These are phyloP conservation scores for Megaustenia siamemsis DNA, from an alignment of 2,888 invertebrate species.

Conservation along the genomic window DNA sequence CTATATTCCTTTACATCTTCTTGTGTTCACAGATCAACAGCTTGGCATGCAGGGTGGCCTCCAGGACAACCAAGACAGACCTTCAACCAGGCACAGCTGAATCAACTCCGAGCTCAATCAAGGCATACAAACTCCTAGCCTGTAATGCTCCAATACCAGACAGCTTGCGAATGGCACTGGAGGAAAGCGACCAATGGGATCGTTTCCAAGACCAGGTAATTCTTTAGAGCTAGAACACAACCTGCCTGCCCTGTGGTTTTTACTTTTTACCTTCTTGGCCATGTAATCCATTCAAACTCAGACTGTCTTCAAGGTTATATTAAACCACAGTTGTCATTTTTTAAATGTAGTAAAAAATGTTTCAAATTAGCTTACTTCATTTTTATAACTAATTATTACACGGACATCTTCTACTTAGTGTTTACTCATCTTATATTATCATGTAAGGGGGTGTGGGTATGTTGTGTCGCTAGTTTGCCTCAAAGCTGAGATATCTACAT, in stretches of 20 bases:
- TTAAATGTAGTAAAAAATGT: no score
- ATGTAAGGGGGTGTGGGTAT: no score
- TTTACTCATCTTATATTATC: no score
- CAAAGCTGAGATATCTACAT: no score
- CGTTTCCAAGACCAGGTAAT: slow-evolving; percentile 69
- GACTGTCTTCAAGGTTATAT: no score
- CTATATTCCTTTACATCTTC: neutral
- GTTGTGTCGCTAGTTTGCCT: no score
- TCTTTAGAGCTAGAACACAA: no score
- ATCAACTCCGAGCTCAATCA: slow-evolving; percentile 95
- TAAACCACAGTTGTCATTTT: no score
- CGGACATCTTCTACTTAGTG: no score
- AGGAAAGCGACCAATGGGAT: slow-evolving; percentile 82
- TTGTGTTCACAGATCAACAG: slow-evolving; percentile 19
- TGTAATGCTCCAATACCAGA: slow-evolving; percentile 93
- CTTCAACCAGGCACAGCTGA: slow-evolving; percentile 85
- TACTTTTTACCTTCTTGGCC: neutral
- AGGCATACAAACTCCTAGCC: slow-evolving; percentile 94
- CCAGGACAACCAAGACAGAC: slow-evolving; percentile 58
- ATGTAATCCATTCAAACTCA: no score
- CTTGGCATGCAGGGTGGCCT: slow-evolving; percentile 42
- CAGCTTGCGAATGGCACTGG: slow-evolving; percentile 86
- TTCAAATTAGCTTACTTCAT: no score
- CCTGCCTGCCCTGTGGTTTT: slow-evolving; percentile 20
- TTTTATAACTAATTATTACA: no score